Conservation (phyloP, 2,113 vertebrate species). For the Pomatorhinus ruficollis region DNA sequence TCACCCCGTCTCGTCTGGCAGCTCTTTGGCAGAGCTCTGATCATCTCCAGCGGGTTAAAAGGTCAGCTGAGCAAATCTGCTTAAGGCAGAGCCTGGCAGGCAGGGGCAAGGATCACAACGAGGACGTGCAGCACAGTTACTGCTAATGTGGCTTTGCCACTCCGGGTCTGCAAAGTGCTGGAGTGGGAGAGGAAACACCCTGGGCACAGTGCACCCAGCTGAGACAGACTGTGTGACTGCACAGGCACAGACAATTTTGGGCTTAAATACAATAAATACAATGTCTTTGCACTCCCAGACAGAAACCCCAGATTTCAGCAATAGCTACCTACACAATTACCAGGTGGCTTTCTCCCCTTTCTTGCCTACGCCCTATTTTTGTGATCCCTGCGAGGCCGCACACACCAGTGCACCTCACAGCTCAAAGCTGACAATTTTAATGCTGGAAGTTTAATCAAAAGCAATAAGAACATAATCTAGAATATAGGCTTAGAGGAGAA, state of each 20-base stretch:
- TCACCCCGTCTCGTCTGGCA: rapidly evolving
- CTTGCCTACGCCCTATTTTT: not conserved
- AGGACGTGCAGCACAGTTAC: not conserved
- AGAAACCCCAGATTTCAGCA: not conserved
- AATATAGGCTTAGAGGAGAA: not conserved
- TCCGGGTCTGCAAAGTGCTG: rapidly evolving
- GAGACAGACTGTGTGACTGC: not conserved
- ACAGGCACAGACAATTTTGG: not conserved
- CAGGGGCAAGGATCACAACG: not conserved
- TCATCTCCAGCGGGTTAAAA: conserved; percentile 5
- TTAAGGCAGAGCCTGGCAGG: not conserved
- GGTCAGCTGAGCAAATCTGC: not conserved
- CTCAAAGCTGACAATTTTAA: not conserved
- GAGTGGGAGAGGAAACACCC: rapidly evolving
- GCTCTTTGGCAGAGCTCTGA: not conserved
- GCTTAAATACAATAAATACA: not conserved
- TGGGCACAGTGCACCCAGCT: not conserved
- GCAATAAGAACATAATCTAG: rapidly evolving
- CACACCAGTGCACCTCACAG: not conserved
- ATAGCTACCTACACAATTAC: not conserved
- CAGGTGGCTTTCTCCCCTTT: not conserved
- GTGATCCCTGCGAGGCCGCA: not conserved
- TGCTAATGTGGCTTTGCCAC: not conserved
- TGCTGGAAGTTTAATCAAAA: not conserved
- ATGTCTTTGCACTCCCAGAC: not conserved